phyloP scores from a whole-genome alignment of 1,140 invertebrate species.

The Drosophila eugracilis region DNA sequence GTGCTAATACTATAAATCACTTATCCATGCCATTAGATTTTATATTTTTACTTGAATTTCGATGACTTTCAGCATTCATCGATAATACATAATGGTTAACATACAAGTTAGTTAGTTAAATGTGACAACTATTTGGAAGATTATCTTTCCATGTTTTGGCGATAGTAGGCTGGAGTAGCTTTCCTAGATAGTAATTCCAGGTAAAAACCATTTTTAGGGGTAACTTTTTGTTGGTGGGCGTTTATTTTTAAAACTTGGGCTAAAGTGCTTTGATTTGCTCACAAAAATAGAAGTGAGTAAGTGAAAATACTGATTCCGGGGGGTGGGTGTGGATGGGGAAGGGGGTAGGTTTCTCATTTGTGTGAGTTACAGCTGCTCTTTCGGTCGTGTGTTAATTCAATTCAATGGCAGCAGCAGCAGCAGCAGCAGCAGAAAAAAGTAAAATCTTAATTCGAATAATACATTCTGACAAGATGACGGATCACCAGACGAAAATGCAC shows the following conservation, averaged over 20 bases:
- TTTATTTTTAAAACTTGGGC: slow-evolving; percentile 26
- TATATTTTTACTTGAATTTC: not conserved
- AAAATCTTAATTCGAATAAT: slow-evolving; percentile 84
- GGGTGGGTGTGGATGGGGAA: slow-evolving; percentile 2
- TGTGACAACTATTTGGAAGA: slow-evolving; percentile 18
- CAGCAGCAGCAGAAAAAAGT: slow-evolving; percentile 71
- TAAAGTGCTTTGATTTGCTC: slow-evolving; percentile 12
- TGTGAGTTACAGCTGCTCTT: slow-evolving; percentile 54
- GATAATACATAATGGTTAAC: not conserved
- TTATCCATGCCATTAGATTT: no score
- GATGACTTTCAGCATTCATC: not conserved
- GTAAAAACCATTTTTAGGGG: slow-evolving; percentile 13
- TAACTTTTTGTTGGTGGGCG: slow-evolving; percentile 7
- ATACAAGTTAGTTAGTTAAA: slow-evolving; percentile 1
- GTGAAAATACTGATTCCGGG: slow-evolving; percentile 13
- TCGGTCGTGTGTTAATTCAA: slow-evolving; percentile 76
- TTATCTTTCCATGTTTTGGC: slow-evolving; percentile 19
- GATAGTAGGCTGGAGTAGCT: slow-evolving; percentile 34
- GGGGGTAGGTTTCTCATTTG: slow-evolving; percentile 37
- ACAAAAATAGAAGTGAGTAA: slow-evolving; percentile 36
- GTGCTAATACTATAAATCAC: no score
- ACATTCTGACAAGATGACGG: slow-evolving; percentile 84
- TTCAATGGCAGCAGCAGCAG: slow-evolving; percentile 75
- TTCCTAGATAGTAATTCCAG: slow-evolving; percentile 32
- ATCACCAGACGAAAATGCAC: slow-evolving; percentile 83